Base-by-base conservation (phyloP, 2,797 vertebrate genomes). In the Melanotaenia parkinsoni region DNA sequence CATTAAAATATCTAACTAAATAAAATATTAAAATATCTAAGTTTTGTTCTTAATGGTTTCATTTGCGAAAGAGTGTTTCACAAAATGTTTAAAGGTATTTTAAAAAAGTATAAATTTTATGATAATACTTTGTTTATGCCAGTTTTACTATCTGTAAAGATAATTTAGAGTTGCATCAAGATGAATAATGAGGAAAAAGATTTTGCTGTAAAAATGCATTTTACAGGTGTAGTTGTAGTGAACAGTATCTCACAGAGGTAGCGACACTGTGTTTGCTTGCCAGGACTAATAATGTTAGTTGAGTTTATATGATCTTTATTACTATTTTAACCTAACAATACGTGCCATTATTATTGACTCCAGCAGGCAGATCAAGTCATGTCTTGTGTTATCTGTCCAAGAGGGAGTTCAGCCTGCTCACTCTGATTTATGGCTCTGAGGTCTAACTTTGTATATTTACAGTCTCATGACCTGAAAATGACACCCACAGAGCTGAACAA, bases 391-490 rank as follows among this genome's bases (percentile, higher is more conserved):
- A 82, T 90, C 76, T 82, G 83, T 79, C 78, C 70, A n/a, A 76
- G 76, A 70, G 83, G 83, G 83, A 88, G 87, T 85, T 79, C 53
- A 72, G 82, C 65, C 79, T 76, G 77, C 32, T 86, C 79, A 16
- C 84, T 85, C 81, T 96, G 96, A 98, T 98, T 97, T 97, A 98
- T 96, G 93, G 88, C 92, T 91, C 89, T 79, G 92, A 94, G 77
- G 93, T 94, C 94, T 90, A 74, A 70, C 93, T 91, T 90, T 95
- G 96, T 98, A 96, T 98, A 98, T 98, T 98, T 98, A 97, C 96
- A 98, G 96, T 97, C 95, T 96, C 95, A 93, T 97, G 97, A 98
- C 96, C 96, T 94, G 94, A 92, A 90, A 93, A 95, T 95, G 95
- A 93, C 93, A 91, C 91, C 87, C 94, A 82, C 82, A 69, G 95